Base-by-base conservation (phyloP, 2,888 invertebrate genomes). In the Heteromurus nitidus region DNA sequence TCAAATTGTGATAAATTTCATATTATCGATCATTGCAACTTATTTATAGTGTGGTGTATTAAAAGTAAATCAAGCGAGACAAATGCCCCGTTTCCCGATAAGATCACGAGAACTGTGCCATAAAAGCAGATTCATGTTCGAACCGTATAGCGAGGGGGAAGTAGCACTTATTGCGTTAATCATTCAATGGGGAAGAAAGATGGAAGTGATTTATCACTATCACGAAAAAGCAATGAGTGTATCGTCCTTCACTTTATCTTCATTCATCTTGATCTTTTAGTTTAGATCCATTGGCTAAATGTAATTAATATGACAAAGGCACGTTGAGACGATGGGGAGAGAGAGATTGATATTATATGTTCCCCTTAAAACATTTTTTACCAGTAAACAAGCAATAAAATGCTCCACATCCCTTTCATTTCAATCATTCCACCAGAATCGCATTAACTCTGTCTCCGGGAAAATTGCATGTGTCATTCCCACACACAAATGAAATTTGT, bases 131-230 rank as follows among this genome's bases (percentile, higher is more conserved):
- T 18, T 62, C 62, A 62, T 62, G 62, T 62, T 62, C 20, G 3
- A n/a, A n/a, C n/a, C n/a, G n/a, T n/a, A n/a, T n/a, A n/a, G n/a
- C 16, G 13, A 64, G 13, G 3, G 22, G 64, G 62, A 42, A 64
- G 16, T 42, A 36, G 9, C 20, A 69, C 42, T 36, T n/a, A 47
- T 30, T 9, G 20, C 11, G 50, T 73, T 73, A 64, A 73, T 73
- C 62, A 73, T 50, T 73, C 31, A 62, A 30, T 53, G 18, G 28
- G 30, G 31, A 64, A 50, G 47, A 50, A 36, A 55, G 42, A 70
- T 70, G 24, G 70, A 58, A 58, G 70, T 42, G 55, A 58, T 70
- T 70, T 42, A 55, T 70, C 70, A 36, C 70, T 18, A 55, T 70
- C 70, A 58, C 22, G 20, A 31, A 42, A 24, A 68, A 68, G 18